phyloP scores from a whole-genome alignment of 2,888 invertebrate genomes.

The Sphaerophoria rueppellii region DNA sequence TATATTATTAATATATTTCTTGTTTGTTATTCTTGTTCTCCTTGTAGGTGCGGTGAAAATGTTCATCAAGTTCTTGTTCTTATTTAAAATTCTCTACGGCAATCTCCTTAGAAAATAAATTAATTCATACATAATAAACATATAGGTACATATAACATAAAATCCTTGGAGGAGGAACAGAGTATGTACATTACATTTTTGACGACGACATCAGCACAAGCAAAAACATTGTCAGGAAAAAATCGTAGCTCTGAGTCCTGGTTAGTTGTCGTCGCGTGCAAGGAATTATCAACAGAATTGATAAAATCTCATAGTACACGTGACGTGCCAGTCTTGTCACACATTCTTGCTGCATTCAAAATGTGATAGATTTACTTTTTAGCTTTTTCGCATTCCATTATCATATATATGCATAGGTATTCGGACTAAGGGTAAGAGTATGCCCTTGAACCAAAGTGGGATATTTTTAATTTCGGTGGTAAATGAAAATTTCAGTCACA shows the following conservation, averaged over 20 bases:
- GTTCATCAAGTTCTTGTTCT: conserved; percentile 64
- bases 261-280: conserved; percentile 19
- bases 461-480: too few relatives aligned
- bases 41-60: conserved; percentile 66
- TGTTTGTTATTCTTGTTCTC: conserved; percentile 33
- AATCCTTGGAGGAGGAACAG: conserved; percentile 2
- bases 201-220: background rate
- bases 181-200: conserved; percentile 1
- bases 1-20: conserved; percentile 63
- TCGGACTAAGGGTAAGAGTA: too few relatives aligned
- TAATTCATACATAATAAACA: too few relatives aligned
- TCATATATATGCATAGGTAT: too few relatives aligned
- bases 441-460: too few relatives aligned
- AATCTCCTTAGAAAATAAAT: conserved; percentile 20
- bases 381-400: too few relatives aligned
- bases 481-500: too few relatives aligned
- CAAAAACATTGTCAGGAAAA: conserved; percentile 28
- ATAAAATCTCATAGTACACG: conserved; percentile 70
- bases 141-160: background rate
- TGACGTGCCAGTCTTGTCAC: conserved; percentile 63
- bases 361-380: background rate
- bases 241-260: background rate
- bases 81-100: conserved; percentile 69
- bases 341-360: conserved; percentile 42
- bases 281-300: conserved; percentile 58